Base-by-base conservation (phyloP, 2,113 vertebrate genomes). In the Halcyon senegalensis region DNA sequence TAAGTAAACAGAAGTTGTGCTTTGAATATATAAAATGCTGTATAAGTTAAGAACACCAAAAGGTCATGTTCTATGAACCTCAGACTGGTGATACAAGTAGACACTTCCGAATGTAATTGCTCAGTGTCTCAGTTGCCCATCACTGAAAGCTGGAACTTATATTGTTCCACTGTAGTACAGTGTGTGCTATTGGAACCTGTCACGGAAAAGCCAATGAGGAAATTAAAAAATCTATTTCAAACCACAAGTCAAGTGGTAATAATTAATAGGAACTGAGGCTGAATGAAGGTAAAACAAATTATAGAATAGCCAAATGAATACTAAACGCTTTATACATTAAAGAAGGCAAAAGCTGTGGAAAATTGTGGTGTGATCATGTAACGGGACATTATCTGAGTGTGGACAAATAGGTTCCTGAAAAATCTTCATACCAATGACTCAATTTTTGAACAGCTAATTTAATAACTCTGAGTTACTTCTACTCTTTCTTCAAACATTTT, bases 251-350 rank as follows among this genome's bases (percentile, higher is more conserved):
- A 91, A 92, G 14, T n/a, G 39, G 24, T 66, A 82, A 88, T 70
- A 87, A 94, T 89, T 92, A 90, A 81, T 14, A 84, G 28, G 15
- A 81, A 51, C 30, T 1, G 3, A 84, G 33, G 51, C 25, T 68
- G 77, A 94, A 90, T 75, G 46, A 78, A 78, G 18, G 69, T 68
- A 84, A 94, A 94, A 68, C n/a, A 92, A 84, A 92, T 59, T 66
- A 89, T 11, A 46, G 13, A 76, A 66, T 11, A 66, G 64, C 16
- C 43, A 75, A 64, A 12, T 41, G 53, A 95, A 89, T 64, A 56
- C 16, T 56, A 78, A 78, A 78, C 10, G 16, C 43, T 82, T 89
- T 27, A 35, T 18, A 43, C 4, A 19, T 11, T 35, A 58, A 90
- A 83, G 24, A 66, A 62, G n/a, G 44, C 21, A 89, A 93, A 93